These are phyloP conservation scores for Smittia aterrima DNA, from an alignment of 2,888 invertebrate genomes.

Conservation along the genomic window DNA sequence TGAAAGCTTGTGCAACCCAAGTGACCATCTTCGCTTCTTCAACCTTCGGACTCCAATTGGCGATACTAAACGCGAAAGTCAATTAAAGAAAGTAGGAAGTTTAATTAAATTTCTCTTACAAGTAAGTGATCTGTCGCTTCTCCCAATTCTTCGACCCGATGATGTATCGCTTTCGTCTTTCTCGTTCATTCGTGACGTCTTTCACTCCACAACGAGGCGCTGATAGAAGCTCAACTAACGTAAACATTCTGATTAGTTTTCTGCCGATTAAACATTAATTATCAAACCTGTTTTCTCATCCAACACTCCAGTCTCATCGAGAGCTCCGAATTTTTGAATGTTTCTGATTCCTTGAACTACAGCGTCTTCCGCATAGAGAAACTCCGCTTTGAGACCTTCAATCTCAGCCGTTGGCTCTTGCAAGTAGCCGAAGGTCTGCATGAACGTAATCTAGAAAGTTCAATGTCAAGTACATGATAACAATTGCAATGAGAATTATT, in stretches of 20 bases:
- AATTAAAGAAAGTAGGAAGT: not conserved
- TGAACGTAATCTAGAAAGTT: constrained; percentile 50
- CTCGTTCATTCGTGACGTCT: constrained; percentile 57
- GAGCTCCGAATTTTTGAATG: constrained; percentile 70
- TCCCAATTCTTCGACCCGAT: constrained; percentile 66
- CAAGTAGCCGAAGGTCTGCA: constrained; percentile 94
- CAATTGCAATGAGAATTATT: not conserved
- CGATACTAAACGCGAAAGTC: constrained; percentile 56
- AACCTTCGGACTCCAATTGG: constrained; percentile 67
- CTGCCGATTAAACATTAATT: constrained; percentile 29
- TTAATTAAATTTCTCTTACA: constrained; percentile 55
- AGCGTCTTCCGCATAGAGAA: constrained; percentile 63
- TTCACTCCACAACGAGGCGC: constrained; percentile 70
- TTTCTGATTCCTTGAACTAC: constrained; percentile 63
- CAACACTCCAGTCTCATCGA: constrained; percentile 66
- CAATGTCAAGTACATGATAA: constrained; percentile 17
- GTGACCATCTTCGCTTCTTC: constrained; percentile 57
- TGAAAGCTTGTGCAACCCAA: constrained; percentile 62
- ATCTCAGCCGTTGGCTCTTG: constrained; percentile 88
- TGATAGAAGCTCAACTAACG: constrained; percentile 63
- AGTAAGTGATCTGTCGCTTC: constrained; percentile 65
- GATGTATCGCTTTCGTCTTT: constrained; percentile 59
- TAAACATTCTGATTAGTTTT: no score
- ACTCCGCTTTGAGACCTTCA: constrained; percentile 64
- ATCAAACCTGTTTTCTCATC: constrained; percentile 66